Base-by-base conservation (phyloP, 2,113 vertebrate genomes). In the Hippolais icterina region DNA sequence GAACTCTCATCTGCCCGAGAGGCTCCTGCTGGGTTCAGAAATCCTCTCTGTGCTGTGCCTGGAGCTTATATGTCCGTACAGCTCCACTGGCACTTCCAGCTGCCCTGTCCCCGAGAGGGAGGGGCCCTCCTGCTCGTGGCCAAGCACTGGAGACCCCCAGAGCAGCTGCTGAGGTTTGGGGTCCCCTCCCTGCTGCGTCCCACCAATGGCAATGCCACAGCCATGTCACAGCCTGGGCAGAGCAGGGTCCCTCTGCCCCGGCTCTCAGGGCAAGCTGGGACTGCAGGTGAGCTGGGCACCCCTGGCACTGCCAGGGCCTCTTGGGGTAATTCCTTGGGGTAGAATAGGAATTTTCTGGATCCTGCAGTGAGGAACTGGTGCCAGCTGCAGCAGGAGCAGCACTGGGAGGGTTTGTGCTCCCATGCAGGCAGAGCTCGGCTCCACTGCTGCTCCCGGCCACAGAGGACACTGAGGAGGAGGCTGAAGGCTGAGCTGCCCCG, bases 61-160 rank as follows among this genome's bases (percentile, higher is more conserved):
- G 0, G 31, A 23, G 14, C 63, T 47, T 9, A 4, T 7, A 23
- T 1, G 0, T 6, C 1, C 0, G 7, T 5, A 4, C 33, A 74
- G 80, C 90, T 49, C 21, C 0, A 2, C 28, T 8, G 7, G 37
- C 19, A 3, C 20, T 52, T 13, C 27, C 2, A 5, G 8, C 56
- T 46, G 42, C 53, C 56, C 44, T 5, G n/a, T 28, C 31, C 52
- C 46, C 41, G 1, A 4, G 18, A 60, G 74, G 6, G 16, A 56
- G 33, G 28, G 16, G 2, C 17, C 17, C 28, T 59, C 31, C 33
- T 15, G 49, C 83, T 59, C 5, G 0, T 7, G 28, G 11, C 1
- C 56, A 10, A 33, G 83, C 46, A 7, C 61, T 22, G 12, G 18
- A 61, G 57, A 65, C 14, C 35, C 54, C 69, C 29, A 1, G 0